Base-by-base conservation (phyloP, 2,797 vertebrate genomes). In the Acrocephalus scirpaceus region DNA sequence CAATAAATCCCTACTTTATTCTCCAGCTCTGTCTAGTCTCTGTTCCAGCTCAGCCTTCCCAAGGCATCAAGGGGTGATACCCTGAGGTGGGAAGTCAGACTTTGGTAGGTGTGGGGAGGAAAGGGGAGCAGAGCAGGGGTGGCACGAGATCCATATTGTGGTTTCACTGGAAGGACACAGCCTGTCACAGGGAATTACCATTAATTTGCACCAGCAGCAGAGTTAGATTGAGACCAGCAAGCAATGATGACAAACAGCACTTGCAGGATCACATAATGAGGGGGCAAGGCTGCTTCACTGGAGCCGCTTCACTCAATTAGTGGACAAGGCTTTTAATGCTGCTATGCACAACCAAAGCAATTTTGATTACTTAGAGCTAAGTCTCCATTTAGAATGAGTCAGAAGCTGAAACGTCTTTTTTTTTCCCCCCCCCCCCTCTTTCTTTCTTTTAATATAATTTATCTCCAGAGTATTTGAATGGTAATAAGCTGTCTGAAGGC, bases 311-410 rank as follows among this genome's bases (percentile, higher is more conserved):
- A 98, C 98, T 99, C 98, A 99, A 99, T 99, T 99, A 99, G 98
- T 97, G 98, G 99, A 98, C 98, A 98, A 95, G 98, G 99, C 99
- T 99, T 99, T 99, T 99, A 99, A 99, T 98, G 98, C 98, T 89
- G 98, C 98, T 98, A 97, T 95, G 98, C 98, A 98, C 98, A 98
- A 98, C 98, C 98, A 98, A 98, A 98, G 98, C 98, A 98, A 99
- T 99, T 99, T 97, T 97, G 97, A 98, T 98, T 99, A 99, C 98
- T 98, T 98, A 98, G 97, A 98, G 98, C 97, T 80, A 95, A 98
- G 98, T 98, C 98, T 99, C 97, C 98, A 98, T 99, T 99, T 98
- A 98, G 98, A 98, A 98, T 98, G 98, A 97, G 97, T 96, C 93
- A 81, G 96, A 97, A 96, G 96, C 97, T 94, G 93, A 97, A 98